Evolutionary conservation across 2,113 vertebrate genomes (phyloP).

Genomic region (Recurvirostra avosetta): DNA sequence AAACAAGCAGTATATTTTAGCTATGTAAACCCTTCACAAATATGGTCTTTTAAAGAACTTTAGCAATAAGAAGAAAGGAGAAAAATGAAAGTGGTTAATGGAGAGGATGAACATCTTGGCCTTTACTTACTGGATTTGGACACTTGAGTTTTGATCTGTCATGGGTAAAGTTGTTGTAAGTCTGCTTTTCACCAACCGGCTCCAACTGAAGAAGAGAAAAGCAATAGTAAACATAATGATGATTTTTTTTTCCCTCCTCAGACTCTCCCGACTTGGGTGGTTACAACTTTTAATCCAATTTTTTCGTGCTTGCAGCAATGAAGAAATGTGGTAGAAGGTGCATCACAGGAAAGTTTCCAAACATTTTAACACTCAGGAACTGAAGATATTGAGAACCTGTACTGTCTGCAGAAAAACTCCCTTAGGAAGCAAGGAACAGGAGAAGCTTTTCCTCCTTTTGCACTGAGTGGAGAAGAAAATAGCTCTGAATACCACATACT

Average conservation of each 20-base stretch:
- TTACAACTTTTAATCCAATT: neutral
- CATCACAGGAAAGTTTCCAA: neutral
- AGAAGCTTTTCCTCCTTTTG: neutral
- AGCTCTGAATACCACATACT: neutral
- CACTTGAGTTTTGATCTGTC: conserved; percentile 82
- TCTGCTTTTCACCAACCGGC: conserved; percentile 83
- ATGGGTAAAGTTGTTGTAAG: conserved; percentile 84
- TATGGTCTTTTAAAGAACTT: neutral
- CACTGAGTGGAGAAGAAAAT: neutral
- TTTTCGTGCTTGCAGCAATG: neutral
- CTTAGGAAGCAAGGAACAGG: neutral
- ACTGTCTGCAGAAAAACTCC: neutral
- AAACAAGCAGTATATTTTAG: neutral
- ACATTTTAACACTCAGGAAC: neutral
- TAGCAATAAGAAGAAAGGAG: neutral
- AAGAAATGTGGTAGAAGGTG: neutral
- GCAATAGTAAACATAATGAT: neutral
- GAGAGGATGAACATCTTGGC: neutral
- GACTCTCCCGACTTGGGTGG: neutral
- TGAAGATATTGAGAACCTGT: neutral
- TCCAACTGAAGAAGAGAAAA: conserved; percentile 80
- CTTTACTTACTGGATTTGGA: conserved; percentile 81
- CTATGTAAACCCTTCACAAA: neutral
- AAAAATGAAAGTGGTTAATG: neutral
- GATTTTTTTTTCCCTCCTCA: neutral